Conservation (phyloP, 2,888 invertebrate species). For the Coenonympha glycerion region DNA sequence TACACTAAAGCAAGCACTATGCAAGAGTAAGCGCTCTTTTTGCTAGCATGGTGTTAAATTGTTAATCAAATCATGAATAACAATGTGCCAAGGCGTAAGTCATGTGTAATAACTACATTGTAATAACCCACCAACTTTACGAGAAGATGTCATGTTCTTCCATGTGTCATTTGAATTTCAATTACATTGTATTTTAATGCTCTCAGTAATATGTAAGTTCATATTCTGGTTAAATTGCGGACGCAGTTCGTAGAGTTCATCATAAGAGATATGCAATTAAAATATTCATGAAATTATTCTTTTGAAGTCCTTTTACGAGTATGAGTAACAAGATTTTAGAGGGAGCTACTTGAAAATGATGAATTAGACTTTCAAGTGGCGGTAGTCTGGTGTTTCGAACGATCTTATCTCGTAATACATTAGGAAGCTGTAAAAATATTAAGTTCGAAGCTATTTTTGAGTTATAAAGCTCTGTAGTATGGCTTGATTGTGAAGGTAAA, state of each 20-base stretch:
- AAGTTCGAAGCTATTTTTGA: constrained; percentile 8
- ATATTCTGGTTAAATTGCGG: constrained; percentile 28
- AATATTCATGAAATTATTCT: constrained; percentile 47
- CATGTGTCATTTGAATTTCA: constrained; percentile 30
- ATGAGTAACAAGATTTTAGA: constrained; percentile 38
- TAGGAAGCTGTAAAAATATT: constrained; percentile 24
- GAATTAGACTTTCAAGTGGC: constrained; percentile 57
- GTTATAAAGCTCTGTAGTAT: not conserved
- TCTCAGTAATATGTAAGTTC: constrained; percentile 23
- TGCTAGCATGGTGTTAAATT: not conserved
- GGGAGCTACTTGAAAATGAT: constrained; percentile 52
- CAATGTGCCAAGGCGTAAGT: not conserved
- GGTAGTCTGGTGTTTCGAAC: constrained; percentile 30
- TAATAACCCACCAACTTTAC: constrained; percentile 22
- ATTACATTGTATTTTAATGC: constrained; percentile 36
- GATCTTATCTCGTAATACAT: constrained; percentile 26
- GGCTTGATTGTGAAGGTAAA: not conserved
- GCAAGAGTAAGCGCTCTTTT: not conserved
- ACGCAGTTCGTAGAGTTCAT: constrained; percentile 31
- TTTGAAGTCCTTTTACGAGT: constrained; percentile 37
- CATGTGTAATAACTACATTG: constrained; percentile 1
- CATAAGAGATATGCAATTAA: constrained; percentile 45
- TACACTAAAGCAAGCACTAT: not conserved
- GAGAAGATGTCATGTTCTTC: constrained; percentile 22
- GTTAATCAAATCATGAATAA: constrained; percentile 4